A percentile compares a stretch with the other conserved stretches of the same genome.
Conservation (phyloP, 2,797 vertebrate species). For the Cirrhinus mrigala region DNA sequence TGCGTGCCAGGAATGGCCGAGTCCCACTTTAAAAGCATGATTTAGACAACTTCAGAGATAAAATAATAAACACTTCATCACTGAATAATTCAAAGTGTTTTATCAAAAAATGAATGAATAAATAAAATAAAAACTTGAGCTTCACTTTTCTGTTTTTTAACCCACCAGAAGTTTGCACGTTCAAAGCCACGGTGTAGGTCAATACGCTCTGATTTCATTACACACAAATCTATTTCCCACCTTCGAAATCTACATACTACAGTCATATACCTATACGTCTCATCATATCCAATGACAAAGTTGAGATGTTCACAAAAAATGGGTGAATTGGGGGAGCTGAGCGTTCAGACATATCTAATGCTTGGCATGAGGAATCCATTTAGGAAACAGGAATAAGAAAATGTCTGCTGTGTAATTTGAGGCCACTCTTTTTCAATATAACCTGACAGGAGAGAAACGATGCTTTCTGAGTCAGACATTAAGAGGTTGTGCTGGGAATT, state of each 20-base stretch:
- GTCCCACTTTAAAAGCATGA: background rate
- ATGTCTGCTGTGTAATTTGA: conserved; percentile 9
- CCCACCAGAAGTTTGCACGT: background rate
- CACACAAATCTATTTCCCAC: background rate
- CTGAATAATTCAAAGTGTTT: conserved; percentile 5
- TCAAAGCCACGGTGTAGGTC: background rate
- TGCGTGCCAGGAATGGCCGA: background rate
- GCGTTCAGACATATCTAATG: conserved; percentile 22
- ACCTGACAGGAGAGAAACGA: conserved; percentile 41
- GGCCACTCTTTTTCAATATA: background rate
- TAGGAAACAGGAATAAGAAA: conserved; percentile 38
- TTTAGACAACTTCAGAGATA: background rate
- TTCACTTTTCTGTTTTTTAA: background rate
- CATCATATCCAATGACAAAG: conserved; percentile 20
- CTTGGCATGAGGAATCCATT: conserved; percentile 41
- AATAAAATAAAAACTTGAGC: background rate
- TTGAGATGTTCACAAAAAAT: background rate
- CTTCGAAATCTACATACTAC: background rate
- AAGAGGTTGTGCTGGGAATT: conserved; percentile 29
- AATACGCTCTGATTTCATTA: background rate
- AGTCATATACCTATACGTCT: background rate
- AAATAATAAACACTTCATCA: background rate
- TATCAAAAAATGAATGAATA: background rate
- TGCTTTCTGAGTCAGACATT: conserved; percentile 44
- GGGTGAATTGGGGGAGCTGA: background rate